Percentiles rank a stretch among this genome's conserved stretches.
phyloP scores from a whole-genome alignment of 2,888 invertebrate genomes.

The Athalia cordata region DNA sequence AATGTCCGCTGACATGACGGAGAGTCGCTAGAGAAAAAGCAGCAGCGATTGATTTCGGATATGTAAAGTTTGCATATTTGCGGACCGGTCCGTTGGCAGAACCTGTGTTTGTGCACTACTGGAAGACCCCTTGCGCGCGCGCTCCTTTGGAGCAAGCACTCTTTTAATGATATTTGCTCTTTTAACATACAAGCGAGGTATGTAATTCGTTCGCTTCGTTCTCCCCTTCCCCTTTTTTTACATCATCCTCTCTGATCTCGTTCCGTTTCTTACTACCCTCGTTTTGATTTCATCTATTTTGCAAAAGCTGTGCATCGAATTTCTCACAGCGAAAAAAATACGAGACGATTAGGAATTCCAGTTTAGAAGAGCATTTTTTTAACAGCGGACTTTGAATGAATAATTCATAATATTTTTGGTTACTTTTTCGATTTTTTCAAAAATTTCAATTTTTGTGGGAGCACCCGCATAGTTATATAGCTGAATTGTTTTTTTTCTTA shows the following conservation, averaged over 20 bases:
- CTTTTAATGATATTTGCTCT: neutral
- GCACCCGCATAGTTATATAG: no score
- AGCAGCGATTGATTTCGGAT: conserved; percentile 41
- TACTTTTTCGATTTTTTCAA: no score
- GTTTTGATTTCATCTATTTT: conserved; percentile 1
- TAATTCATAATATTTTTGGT: no score
- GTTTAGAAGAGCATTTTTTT: no score
- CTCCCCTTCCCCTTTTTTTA: neutral
- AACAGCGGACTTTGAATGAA: no score
- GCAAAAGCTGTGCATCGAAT: neutral
- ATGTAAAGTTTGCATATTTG: conserved; percentile 45
- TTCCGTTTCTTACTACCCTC: neutral
- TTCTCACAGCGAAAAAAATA: no score
- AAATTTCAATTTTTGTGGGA: no score
- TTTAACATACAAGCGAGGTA: no score
- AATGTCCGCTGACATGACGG: conserved; percentile 29
- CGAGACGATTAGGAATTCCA: no score
- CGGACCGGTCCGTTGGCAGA: conserved; percentile 22
- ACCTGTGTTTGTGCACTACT: neutral
- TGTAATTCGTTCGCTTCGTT: neutral
- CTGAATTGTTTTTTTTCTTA: no score
- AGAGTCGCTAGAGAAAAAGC: neutral
- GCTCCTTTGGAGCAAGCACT: neutral
- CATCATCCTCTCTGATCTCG: neutral
- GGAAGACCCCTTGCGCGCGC: conserved; percentile 9